phyloP scores from a whole-genome alignment of 2,888 invertebrate species.

The Prosopocoilus inquinatus region DNA sequence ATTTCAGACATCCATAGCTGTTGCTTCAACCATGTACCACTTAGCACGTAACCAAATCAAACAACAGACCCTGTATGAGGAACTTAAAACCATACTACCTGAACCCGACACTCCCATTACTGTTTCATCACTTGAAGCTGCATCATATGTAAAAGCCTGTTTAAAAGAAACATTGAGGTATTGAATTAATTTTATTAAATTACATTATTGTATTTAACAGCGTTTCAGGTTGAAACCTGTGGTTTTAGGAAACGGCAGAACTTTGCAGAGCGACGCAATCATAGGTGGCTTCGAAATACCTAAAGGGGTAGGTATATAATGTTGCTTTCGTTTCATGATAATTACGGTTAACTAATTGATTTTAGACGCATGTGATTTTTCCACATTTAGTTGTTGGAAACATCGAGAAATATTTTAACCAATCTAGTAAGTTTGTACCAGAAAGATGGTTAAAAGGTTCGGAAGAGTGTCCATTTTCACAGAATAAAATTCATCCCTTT shows the following conservation, averaged over 20 bases:
- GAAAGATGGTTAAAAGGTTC: constrained; percentile 73
- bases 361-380: constrained; percentile 75
- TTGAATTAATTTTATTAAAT: constrained; percentile 30
- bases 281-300: constrained; percentile 78
- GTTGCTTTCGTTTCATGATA: background rate
- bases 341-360: constrained; percentile 21
- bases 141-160: constrained; percentile 72
- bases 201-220: constrained; percentile 1
- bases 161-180: constrained; percentile 76
- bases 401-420: constrained; percentile 67
- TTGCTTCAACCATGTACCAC: constrained; percentile 72
- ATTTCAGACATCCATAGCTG: constrained; percentile 68
- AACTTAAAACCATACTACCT: constrained; percentile 61
- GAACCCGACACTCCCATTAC: constrained; percentile 56
- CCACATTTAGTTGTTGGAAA: constrained; percentile 77
- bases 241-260: constrained; percentile 76
- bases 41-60: constrained; percentile 68
- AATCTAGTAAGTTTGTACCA: constrained; percentile 69
- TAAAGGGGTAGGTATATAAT: constrained; percentile 62
- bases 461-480: constrained; percentile 38
- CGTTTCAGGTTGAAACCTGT: constrained; percentile 73
- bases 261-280: constrained; percentile 70
- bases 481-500: constrained; percentile 68
- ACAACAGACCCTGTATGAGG: constrained; percentile 63
- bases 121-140: constrained; percentile 60